Conservation (phyloP, 2,797 vertebrate species). For the Avahi laniger region DNA sequence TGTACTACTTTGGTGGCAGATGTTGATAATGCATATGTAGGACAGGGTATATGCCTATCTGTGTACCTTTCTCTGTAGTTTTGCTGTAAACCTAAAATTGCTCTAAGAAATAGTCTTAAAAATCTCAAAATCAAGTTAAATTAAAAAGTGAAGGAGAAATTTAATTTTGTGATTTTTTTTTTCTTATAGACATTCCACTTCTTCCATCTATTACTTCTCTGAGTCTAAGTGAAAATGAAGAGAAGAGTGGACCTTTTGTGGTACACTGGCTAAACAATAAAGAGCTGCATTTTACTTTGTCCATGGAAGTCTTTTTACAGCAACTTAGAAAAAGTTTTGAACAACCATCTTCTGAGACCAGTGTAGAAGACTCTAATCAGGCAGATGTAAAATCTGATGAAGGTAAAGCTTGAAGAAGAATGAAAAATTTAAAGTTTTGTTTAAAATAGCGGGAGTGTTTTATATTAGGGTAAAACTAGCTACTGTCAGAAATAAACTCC, state of each 20-base stretch:
- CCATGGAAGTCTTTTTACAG: conserved; percentile 98
- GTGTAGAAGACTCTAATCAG: conserved; percentile 86
- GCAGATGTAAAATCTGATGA: conserved; percentile 85
- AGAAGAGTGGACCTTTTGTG: conserved; percentile 94
- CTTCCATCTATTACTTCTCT: conserved; percentile 97
- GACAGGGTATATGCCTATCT: neutral
- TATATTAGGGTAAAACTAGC: neutral
- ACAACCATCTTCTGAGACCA: conserved; percentile 87
- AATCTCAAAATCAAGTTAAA: neutral
- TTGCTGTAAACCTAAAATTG: neutral
- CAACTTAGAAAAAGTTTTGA: conserved; percentile 92
- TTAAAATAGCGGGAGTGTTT: conserved; percentile 33
- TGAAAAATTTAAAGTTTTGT: conserved; percentile 24
- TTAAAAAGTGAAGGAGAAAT: neutral
- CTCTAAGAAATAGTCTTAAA: neutral
- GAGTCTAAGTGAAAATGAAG: conserved; percentile 91
- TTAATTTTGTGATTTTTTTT: conserved; percentile 40
- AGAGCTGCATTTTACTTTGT: conserved; percentile 96
- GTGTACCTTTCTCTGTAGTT: neutral
- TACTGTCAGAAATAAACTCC: conserved; percentile 15
- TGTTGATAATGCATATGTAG: neutral
- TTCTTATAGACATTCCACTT: conserved; percentile 93
- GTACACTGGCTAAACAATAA: conserved; percentile 99
- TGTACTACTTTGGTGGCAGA: neutral
- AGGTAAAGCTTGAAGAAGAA: conserved; percentile 81